These are phyloP conservation scores for Bombus pyrosoma DNA, from an alignment of 1,140 invertebrate species.

Conservation along the genomic window DNA sequence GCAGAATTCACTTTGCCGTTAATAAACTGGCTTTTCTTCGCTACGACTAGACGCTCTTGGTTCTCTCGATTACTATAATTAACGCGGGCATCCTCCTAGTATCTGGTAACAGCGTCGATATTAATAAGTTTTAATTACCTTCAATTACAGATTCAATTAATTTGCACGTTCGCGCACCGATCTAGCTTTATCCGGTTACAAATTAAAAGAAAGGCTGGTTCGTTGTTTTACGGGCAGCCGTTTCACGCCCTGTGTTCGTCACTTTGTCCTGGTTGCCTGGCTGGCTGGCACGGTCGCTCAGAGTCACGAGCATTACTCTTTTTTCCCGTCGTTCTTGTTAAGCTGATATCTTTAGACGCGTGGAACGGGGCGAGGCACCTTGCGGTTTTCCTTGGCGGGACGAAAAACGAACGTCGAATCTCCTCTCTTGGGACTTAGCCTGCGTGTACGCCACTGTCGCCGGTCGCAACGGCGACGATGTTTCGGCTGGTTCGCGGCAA, in stretches of 20 bases:
- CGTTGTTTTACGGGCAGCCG: background rate
- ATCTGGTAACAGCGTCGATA: background rate
- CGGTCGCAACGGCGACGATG: background rate
- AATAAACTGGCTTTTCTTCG: background rate
- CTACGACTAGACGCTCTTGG: background rate
- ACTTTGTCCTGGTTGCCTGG: background rate
- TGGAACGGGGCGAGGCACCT: slow-evolving; percentile 36
- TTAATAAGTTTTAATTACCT: slow-evolving; percentile 33
- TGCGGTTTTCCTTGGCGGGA: slow-evolving; percentile 37
- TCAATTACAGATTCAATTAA: slow-evolving; percentile 22
- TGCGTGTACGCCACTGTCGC: background rate
- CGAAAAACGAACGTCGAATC: background rate
- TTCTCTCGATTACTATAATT: slow-evolving; percentile 22
- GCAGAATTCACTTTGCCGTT: background rate
- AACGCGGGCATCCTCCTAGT: background rate
- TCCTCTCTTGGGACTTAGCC: background rate
- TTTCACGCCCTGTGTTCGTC: background rate
- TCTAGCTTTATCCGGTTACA: background rate
- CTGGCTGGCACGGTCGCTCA: background rate
- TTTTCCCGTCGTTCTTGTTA: background rate
- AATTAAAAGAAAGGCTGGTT: background rate
- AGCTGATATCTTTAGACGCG: slow-evolving; percentile 49
- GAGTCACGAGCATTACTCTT: background rate
- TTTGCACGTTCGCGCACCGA: background rate
- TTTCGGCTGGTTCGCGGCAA: background rate